phyloP scores from a whole-genome alignment of 2,888 invertebrate species.

The Parnassius glacialis region DNA sequence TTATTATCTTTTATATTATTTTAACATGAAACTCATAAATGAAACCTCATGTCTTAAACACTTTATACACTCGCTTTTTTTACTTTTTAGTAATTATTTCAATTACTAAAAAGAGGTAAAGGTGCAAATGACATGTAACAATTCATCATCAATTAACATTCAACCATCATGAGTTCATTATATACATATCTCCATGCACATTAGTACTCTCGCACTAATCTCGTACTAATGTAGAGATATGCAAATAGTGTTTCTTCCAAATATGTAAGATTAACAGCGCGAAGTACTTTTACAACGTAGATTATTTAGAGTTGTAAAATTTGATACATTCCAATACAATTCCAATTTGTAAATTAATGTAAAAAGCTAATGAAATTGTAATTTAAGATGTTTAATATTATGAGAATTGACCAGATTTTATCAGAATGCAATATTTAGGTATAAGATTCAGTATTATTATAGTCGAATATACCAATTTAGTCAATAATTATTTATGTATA shows the following conservation, averaged over 20 bases:
- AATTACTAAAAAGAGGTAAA: too few species aligned
- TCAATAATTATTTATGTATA: slow-evolving; percentile 71
- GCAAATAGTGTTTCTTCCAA: background rate
- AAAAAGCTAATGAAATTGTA: slow-evolving; percentile 55
- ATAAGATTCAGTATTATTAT: slow-evolving; percentile 77
- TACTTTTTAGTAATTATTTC: too few species aligned
- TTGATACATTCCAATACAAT: slow-evolving; percentile 57
- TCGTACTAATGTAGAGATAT: background rate
- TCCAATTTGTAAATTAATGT: slow-evolving; percentile 66
- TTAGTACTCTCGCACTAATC: too few species aligned
- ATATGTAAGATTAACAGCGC: background rate
- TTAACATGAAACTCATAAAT: too few species aligned
- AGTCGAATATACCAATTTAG: slow-evolving; percentile 65
- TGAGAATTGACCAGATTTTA: slow-evolving; percentile 78
- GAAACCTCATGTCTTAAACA: too few species aligned
- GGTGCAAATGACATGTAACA: too few species aligned
- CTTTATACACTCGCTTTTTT: too few species aligned
- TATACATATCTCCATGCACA: too few species aligned
- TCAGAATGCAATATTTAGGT: slow-evolving; percentile 79
- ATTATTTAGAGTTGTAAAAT: slow-evolving; percentile 34
- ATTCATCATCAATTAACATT: too few species aligned
- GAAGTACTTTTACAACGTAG: too few species aligned
- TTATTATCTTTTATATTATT: too few species aligned
- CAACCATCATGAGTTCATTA: too few species aligned
- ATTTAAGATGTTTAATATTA: slow-evolving; percentile 56